phyloP scores from a whole-genome alignment of 2,888 invertebrate genomes.

The Carterocephalus palaemon region DNA sequence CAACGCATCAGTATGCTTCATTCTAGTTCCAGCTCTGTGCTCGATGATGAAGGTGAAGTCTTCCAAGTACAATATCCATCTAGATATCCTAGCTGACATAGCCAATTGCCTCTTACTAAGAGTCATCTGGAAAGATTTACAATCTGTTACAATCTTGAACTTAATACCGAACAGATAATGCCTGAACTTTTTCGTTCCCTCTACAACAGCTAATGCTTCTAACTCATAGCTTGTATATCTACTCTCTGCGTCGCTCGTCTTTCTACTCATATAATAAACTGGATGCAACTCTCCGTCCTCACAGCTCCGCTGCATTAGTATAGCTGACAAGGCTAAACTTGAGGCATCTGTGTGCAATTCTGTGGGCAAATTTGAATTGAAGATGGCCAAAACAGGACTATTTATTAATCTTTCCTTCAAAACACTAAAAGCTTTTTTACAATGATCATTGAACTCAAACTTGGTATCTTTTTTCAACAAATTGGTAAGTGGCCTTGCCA shows the following conservation, averaged over 20 bases:
- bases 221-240: slow-evolving; percentile 26
- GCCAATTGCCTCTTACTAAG: too few species aligned
- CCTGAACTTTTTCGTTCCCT: too few species aligned
- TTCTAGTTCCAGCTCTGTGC: too few species aligned
- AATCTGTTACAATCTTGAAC: too few species aligned
- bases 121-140: too few species aligned
- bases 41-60: too few species aligned
- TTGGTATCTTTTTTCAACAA: slow-evolving; percentile 20
- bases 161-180: too few species aligned
- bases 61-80: too few species aligned
- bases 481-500: slow-evolving; percentile 29
- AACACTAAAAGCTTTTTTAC: slow-evolving; percentile 6
- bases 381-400: slow-evolving; percentile 10
- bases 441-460: slow-evolving; percentile 27
- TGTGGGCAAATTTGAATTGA: slow-evolving; percentile 25
- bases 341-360: slow-evolving; percentile 31
- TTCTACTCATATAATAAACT: slow-evolving; percentile 21
- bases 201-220: slow-evolving; percentile 22
- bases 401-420: slow-evolving; percentile 6
- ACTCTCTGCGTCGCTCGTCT: slow-evolving; percentile 22
- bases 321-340: slow-evolving; percentile 13
- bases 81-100: too few species aligned
- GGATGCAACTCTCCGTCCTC: slow-evolving; percentile 13
- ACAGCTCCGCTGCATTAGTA: slow-evolving; percentile 11
- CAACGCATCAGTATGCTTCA: too few species aligned